Evolutionary conservation across 2,888 invertebrate species (phyloP), one percentile per base, ranked within the genome.

Genomic region (Synanthedon tipuliformis): DNA sequence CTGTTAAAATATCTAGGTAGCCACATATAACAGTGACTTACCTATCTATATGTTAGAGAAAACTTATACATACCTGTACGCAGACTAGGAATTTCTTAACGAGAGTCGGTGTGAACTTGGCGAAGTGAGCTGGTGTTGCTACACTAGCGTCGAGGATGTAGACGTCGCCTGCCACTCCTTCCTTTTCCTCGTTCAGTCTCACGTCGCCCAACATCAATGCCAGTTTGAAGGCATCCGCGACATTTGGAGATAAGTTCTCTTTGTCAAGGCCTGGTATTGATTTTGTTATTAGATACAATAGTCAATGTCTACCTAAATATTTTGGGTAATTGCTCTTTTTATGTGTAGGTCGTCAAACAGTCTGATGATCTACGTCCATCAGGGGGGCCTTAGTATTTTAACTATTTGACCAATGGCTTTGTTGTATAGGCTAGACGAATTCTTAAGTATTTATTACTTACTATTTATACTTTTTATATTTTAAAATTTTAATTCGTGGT

Each of bases 81-180:
- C 94, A 94, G 57, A 94, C 92, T 65, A 95, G 88, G 84, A 95
- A 95, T 79, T 95, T 95, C 85, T 94, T 95, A 52, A 95, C 92
- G 52, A 94, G 78, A 0, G 92, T 88, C 0, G 95, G 95, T 0
- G 95, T 94, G 75, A 95, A 93, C 81, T 95, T 95, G 60, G 95
- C 91, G 73, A 95, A 95, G 74, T 95, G 94, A 0, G 91, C 88
- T 0, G 95, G 91, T 0, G 94, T 93, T 1, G 94, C 94, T 40
- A 93, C 92, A 27, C 90, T 89, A 0, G 95, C 95, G 65, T 95
- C 95, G 51, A 95, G 76, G 55, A 95, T 89, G 71, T 94, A 95
- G 12, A 95, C 91, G 68, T 95, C 95, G 1, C 95, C 95, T 1
- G 94, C 94, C 0, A 95, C 95, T 40, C 95, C 95, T 5, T 91